A percentile compares a stretch with the other conserved stretches of the same genome.
phyloP scores from a whole-genome alignment of 2,797 vertebrate genomes.

The Eulemur mongoz region DNA sequence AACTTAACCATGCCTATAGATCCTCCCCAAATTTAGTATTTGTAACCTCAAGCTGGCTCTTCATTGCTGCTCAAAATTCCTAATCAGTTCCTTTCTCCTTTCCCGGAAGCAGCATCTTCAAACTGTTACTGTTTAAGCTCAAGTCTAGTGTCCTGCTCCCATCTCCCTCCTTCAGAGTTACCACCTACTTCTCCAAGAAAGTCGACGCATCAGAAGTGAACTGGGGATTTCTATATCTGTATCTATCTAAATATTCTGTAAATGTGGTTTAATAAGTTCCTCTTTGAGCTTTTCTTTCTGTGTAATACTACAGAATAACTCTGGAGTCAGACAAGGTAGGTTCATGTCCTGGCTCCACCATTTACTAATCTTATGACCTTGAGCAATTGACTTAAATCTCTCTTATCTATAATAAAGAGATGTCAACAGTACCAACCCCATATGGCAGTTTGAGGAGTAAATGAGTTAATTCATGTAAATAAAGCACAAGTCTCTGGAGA shows the following conservation, averaged over 20 bases:
- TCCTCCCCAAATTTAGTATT: neutral
- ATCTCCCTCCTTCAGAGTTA: neutral
- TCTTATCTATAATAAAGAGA: too few relatives aligned
- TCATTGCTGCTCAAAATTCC: neutral
- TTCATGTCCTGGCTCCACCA: neutral
- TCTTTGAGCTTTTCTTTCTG: neutral
- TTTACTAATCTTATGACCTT: neutral
- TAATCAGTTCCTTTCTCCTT: neutral
- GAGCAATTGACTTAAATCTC: too few relatives aligned
- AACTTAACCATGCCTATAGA: neutral
- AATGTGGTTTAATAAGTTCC: neutral
- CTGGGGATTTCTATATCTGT: too few relatives aligned
- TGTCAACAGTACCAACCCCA: too few relatives aligned
- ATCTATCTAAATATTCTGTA: neutral
- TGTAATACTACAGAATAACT: neutral
- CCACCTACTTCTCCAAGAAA: neutral
- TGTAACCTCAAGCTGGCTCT: neutral
- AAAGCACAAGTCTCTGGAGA: neutral
- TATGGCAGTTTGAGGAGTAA: too few relatives aligned
- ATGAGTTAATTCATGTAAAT: too few relatives aligned
- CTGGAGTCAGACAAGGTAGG: neutral
- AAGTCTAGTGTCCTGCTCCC: neutral
- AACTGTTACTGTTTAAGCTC: neutral
- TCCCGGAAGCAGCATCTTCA: neutral
- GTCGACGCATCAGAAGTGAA: neutral